Base-by-base conservation (phyloP, 2,888 invertebrate genomes). In the Eilema sororculum region DNA sequence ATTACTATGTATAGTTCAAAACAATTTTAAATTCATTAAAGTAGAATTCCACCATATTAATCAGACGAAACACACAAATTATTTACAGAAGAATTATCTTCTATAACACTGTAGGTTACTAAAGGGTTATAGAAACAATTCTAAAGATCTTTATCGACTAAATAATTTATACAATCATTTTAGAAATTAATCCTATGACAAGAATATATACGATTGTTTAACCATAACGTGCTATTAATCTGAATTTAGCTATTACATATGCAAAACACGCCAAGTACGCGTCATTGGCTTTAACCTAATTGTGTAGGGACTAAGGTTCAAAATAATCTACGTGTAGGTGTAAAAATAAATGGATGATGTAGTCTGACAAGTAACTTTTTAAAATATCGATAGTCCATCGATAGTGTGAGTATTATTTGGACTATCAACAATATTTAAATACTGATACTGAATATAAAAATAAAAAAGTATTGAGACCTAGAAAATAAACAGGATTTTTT, bases 151-250 rank as follows among this genome's bases (percentile, higher is more conserved):
- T n/a, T 37, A 68, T 78, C 65, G 69, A 76, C 71, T 33, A 63
- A 61, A 72, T 80, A 80, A 80, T 80, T 68, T 80, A 80, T 76
- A 76, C 76, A 76, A 79, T 73, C 76, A 72, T 75, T 78, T 78
- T 65, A 78, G 70, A 79, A 71, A 80, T 75, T 79, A 80, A 81
- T 79, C 76, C 69, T 74, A 78, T 71, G 79, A 80, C 78, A 80
- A 75, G 78, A 81, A 81, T 81, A 80, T 67, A 79, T 77, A 79
- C 79, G 76, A 78, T 79, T 79, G 79, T 75, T 79, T 79, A 74
- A 79, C 74, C 75, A 78, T 80, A 72, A 80, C 73, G 79, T 75
- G 66, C 77, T 76, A 78, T 80, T 79, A 79, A 74, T 72, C 56
- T 16, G 22, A 77, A 80, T 79, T 78, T 79, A 52, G 52, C n/a